Evolutionary conservation across 2,888 invertebrate genomes (phyloP), one percentile per base, ranked within the genome.

Genomic region (Tillus elongatus): DNA sequence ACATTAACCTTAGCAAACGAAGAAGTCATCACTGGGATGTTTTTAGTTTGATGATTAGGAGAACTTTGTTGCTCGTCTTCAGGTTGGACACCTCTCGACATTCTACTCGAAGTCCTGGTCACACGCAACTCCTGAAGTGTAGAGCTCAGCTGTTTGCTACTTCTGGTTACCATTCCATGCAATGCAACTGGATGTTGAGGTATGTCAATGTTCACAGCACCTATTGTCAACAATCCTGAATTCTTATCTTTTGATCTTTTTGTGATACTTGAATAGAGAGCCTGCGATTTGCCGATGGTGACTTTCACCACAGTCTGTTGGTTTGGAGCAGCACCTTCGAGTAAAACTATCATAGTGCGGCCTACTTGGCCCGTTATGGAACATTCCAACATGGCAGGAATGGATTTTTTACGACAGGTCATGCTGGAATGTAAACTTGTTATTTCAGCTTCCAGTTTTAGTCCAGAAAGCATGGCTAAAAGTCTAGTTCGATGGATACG

Each of bases 181-280:
- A 98, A 69, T 4, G 90, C 93, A 1, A 96, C 93, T 0, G 97
- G 97, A 69, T 97, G 96, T 66, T 97, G 96, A 2, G 98, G 97
- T 57, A 98, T 91, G 64, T 96, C 95, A 37, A 96, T 83, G 45
- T 87, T 80, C 1, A 96, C 57, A 9, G 85, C 83, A 1, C 95
- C 96, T 36, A 96, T 77, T 4, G 87, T 88, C 4, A 91, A 67
- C 39, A 93, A 63, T 0, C 84, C 81, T 34, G 83, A 77, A 60
- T 88, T 89, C 56, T 84, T 82, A 56, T 84, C 84, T 57, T 84
- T 79, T 54, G 82, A 66, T 53, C 78, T 71, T 53, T 80, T 75
- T 6, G 80, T 82, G 49, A 79, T 76, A 60, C 89, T 89, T 2
- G 92, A 91, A 66, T 92, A 91, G 34, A 95, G 68, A 1, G 89